phyloP scores from a whole-genome alignment of 1,140 invertebrate genomes.

The Eumaeus atala region DNA sequence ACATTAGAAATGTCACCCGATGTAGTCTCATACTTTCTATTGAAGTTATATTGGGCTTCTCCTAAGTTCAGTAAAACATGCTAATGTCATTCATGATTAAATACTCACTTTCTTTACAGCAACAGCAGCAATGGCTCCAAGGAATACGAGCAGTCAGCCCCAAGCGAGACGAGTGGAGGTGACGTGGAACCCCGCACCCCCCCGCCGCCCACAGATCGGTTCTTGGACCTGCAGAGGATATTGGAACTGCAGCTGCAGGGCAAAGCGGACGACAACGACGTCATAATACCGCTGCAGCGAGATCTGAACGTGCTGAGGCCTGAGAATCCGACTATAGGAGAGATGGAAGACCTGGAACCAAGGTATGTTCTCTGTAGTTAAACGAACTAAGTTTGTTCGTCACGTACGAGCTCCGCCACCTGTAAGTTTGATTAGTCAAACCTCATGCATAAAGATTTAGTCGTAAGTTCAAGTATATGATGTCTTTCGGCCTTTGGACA shows the following conservation, averaged over 20 bases:
- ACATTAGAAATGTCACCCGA: too few relatives aligned
- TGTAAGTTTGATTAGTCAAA: too few relatives aligned
- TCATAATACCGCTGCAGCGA: constrained; percentile 74
- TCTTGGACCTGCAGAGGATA: constrained; percentile 62
- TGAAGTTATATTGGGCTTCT: too few relatives aligned
- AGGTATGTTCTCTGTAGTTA: constrained; percentile 69
- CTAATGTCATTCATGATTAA: too few relatives aligned
- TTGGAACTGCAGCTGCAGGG: constrained; percentile 51
- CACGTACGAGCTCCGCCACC: too few relatives aligned
- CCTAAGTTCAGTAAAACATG: neutral
- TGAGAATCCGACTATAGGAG: constrained; percentile 79
- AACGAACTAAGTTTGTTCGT: too few relatives aligned
- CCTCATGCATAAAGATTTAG: too few relatives aligned
- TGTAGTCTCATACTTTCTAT: too few relatives aligned
- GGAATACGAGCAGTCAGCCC: constrained; percentile 59
- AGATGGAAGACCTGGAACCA: constrained; percentile 77
- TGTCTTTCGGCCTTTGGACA: too few relatives aligned
- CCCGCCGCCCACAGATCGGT: constrained; percentile 47
- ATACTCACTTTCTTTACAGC: constrained; percentile 29
- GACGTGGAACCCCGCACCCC: constrained; percentile 51
- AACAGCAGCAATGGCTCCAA: constrained; percentile 55
- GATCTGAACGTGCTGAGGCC: constrained; percentile 65
- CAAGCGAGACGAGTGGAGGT: constrained; percentile 49
- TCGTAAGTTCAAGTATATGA: too few relatives aligned
- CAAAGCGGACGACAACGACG: constrained; percentile 60